Percentiles rank a stretch among this genome's conserved stretches.
Evolutionary conservation across 2,888 invertebrate genomes (phyloP).

Genomic region (Geotrupes spiniger): DNA sequence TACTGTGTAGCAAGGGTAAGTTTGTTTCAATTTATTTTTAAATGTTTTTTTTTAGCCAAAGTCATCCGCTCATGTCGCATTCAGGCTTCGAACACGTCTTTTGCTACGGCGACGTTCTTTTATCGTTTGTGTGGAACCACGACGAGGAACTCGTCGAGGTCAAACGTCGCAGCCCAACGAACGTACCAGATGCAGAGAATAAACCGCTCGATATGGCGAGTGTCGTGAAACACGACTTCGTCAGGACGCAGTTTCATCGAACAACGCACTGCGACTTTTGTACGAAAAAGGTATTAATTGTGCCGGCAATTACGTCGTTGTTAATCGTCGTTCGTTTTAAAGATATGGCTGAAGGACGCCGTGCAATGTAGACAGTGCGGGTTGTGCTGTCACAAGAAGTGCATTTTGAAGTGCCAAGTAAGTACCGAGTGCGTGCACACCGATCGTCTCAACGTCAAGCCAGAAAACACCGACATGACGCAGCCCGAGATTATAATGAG

Average conservation of each 20-base stretch:
- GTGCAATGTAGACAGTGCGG: constrained; percentile 87
- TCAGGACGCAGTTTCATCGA: constrained; percentile 83
- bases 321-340: no score
- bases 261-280: constrained; percentile 92
- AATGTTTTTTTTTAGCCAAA: constrained; percentile 54
- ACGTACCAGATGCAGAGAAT: constrained; percentile 15
- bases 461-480: constrained; percentile 32
- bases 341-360: constrained; percentile 97
- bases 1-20: no score
- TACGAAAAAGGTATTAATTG: constrained; percentile 76
- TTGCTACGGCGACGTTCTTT: constrained; percentile 87
- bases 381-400: constrained; percentile 94
- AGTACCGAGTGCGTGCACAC: constrained; percentile 58
- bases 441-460: constrained; percentile 30
- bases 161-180: constrained; percentile 31
- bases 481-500: constrained; percentile 54
- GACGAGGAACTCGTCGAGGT: constrained; percentile 42
- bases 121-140: constrained; percentile 76
- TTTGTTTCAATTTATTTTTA: no score
- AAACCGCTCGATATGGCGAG: constrained; percentile 19
- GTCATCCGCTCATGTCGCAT: constrained; percentile 66
- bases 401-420: constrained; percentile 81
- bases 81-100: constrained; percentile 89
- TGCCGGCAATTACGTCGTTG: neutral
- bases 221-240: constrained; percentile 65